Evolutionary conservation across 2,888 invertebrate species (phyloP).

Genomic region (Tachina fera): DNA sequence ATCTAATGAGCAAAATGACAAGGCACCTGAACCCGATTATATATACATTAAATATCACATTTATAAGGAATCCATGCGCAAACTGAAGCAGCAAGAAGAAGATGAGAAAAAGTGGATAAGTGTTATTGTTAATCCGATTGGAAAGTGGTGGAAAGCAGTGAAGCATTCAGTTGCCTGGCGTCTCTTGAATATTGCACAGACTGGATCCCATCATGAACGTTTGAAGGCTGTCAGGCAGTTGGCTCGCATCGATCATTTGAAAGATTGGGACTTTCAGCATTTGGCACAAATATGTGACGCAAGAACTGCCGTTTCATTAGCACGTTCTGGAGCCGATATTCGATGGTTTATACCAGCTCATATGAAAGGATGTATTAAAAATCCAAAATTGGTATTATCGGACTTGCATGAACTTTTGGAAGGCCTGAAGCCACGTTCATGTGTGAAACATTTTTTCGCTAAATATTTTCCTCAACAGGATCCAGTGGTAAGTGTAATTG

Average conservation of each 20-base stretch:
- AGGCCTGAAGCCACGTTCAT: slow-evolving; percentile 77
- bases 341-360: slow-evolving; percentile 90
- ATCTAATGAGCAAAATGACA: slow-evolving; percentile 73
- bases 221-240: slow-evolving; percentile 87
- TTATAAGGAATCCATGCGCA: slow-evolving; percentile 82
- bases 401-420: slow-evolving; percentile 79
- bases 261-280: slow-evolving; percentile 88
- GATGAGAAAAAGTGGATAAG: slow-evolving; percentile 82
- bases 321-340: slow-evolving; percentile 88
- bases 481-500: slow-evolving; percentile 75
- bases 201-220: slow-evolving; percentile 86
- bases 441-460: slow-evolving; percentile 80
- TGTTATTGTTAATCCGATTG: slow-evolving; percentile 82
- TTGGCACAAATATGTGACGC: slow-evolving; percentile 92
- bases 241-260: slow-evolving; percentile 87
- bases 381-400: slow-evolving; percentile 80
- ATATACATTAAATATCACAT: slow-evolving; percentile 85
- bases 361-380: slow-evolving; percentile 82
- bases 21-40: slow-evolving; percentile 83
- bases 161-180: slow-evolving; percentile 87
- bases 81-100: slow-evolving; percentile 79
- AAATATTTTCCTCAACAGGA: slow-evolving; percentile 81
- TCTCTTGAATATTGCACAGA: slow-evolving; percentile 86
- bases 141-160: slow-evolving; percentile 86
- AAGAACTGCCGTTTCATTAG: slow-evolving; percentile 90